Evolutionary conservation across 2,797 vertebrate genomes (phyloP).

Genomic region (Clamator glandarius): DNA sequence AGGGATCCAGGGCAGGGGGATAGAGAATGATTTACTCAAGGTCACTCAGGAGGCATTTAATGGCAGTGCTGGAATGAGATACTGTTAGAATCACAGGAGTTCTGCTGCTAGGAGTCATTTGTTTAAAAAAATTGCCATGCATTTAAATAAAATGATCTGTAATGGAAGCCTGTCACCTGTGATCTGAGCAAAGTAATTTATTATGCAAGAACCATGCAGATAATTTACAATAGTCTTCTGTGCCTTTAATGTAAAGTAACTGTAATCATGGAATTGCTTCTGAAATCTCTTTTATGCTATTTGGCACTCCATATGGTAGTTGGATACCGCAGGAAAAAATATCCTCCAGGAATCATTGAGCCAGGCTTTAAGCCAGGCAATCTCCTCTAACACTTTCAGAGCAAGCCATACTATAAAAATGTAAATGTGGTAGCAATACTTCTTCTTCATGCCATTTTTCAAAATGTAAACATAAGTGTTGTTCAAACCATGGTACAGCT

Average conservation of each 20-base stretch:
- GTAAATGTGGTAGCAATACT: conserved; percentile 62
- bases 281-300: conserved; percentile 58
- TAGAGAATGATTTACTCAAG: neutral
- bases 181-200: conserved; percentile 62
- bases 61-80: neutral
- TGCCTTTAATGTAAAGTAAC: conserved; percentile 59
- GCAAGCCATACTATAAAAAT: conserved; percentile 73
- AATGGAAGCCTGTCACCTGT: conserved; percentile 44
- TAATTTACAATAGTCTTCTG: conserved; percentile 58
- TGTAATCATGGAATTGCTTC: conserved; percentile 65
- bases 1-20: neutral
- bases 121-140: conserved; percentile 55
- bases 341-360: conserved; percentile 68
- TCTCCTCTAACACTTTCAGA: conserved; percentile 74
- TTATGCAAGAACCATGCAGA: conserved; percentile 51
- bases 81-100: neutral
- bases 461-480: conserved; percentile 47
- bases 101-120: conserved; percentile 53
- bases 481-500: conserved; percentile 48
- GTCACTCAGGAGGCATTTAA: conserved; percentile 23
- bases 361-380: conserved; percentile 65
- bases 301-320: conserved; percentile 53
- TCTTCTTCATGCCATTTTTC: conserved; percentile 61
- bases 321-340: conserved; percentile 49
- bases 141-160: conserved; percentile 65